These are phyloP conservation scores for Toxostoma redivivum DNA, from an alignment of 2,113 vertebrate species.

Conservation along the genomic window DNA sequence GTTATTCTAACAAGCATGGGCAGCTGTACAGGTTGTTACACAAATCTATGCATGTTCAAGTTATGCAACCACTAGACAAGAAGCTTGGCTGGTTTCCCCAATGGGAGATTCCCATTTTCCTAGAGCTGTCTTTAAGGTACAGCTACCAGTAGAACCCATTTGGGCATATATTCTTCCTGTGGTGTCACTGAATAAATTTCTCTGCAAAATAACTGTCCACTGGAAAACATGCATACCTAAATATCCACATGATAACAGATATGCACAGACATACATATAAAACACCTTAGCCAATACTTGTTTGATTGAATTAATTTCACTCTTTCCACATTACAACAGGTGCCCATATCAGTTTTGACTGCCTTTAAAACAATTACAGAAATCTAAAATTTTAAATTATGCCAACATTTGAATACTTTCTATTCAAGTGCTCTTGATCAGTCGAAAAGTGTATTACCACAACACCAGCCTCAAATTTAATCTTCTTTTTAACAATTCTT, in stretches of 20 bases:
- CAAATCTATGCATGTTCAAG: not conserved
- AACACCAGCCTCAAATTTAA: not conserved
- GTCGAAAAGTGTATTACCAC: not conserved
- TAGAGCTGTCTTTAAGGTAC: not conserved
- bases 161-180: not conserved
- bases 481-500: not conserved
- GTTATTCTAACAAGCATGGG: not conserved
- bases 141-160: not conserved
- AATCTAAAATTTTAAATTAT: not conserved
- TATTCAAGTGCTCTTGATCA: not conserved
- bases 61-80: not conserved
- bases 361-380: not conserved
- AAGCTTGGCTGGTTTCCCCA: not conserved
- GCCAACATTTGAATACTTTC: not conserved
- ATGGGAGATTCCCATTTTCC: not conserved
- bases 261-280: not conserved
- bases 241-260: not conserved
- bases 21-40: not conserved
- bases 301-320: not conserved
- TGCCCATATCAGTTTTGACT: not conserved
- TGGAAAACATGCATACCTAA: not conserved
- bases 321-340: not conserved
- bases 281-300: not conserved
- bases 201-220: not conserved
- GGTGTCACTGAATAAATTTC: not conserved